These are phyloP conservation scores for Arizona elegans DNA, from an alignment of 2,113 vertebrate species.

Conservation along the genomic window DNA sequence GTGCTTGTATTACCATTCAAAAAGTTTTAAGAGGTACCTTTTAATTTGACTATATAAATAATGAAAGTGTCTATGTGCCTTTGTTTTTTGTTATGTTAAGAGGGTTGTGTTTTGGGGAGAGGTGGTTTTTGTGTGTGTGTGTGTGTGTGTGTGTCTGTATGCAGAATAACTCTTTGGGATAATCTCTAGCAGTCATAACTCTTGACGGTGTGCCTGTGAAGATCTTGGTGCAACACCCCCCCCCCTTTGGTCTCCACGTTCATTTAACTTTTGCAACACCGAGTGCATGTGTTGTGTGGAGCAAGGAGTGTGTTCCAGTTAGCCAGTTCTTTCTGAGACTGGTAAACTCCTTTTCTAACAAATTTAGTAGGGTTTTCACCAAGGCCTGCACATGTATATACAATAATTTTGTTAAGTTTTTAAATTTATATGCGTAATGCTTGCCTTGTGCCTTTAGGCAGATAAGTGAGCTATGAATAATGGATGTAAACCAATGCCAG, in stretches of 20 bases:
- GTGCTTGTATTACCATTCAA: constrained; percentile 74
- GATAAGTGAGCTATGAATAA: neutral
- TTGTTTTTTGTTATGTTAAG: constrained; percentile 10
- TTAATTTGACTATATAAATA: constrained; percentile 20
- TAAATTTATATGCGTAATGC: neutral
- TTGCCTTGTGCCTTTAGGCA: constrained; percentile 10
- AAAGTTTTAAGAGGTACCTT: constrained; percentile 37
- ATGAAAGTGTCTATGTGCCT: constrained; percentile 18
- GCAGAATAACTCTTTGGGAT: neutral
- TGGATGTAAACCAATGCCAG: neutral
- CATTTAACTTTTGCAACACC: neutral
- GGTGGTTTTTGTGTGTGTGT: neutral
- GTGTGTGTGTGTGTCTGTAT: neutral
- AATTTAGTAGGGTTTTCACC: neutral
- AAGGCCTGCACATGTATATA: neutral
- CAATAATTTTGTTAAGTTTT: neutral
- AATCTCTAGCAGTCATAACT: neutral
- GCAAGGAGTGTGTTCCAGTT: neutral
- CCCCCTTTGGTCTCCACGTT: neutral
- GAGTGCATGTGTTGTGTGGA: neutral
- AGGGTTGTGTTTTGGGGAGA: neutral
- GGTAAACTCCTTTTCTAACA: neutral
- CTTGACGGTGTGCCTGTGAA: neutral
- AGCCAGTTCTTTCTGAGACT: neutral
- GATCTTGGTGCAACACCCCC: neutral